Evolutionary conservation across 1,140 invertebrate species (phyloP).

Genomic region (Leptonema lineaticorne): DNA sequence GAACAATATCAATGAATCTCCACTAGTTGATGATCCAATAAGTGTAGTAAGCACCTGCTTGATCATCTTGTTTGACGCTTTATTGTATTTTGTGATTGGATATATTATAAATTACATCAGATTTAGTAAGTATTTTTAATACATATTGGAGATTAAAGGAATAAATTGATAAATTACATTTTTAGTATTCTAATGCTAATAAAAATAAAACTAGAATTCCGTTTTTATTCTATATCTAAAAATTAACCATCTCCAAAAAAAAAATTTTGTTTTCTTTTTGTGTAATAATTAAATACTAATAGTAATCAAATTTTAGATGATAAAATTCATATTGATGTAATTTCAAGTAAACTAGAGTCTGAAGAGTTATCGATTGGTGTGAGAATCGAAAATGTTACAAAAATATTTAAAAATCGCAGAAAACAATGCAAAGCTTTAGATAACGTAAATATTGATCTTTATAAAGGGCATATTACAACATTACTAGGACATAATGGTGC

Average conservation of each 20-base stretch:
- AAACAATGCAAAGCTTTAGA: conserved; percentile 60
- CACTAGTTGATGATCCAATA: conserved; percentile 53
- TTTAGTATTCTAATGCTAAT: too few species aligned
- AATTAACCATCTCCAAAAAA: too few species aligned
- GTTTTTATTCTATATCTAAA: too few species aligned
- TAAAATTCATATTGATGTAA: conserved; percentile 15
- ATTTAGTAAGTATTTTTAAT: conserved; percentile 33
- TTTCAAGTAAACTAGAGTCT: background rate
- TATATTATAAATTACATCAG: conserved; percentile 42
- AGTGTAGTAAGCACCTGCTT: conserved; percentile 51
- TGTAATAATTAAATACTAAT: background rate
- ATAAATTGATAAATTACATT: too few species aligned
- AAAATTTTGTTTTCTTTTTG: too few species aligned
- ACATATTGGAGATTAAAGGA: too few species aligned
- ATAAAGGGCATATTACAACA: conserved; percentile 66
- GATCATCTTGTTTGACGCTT: conserved; percentile 54
- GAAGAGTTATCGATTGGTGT: conserved; percentile 51
- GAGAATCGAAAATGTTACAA: conserved; percentile 52
- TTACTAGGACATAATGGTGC: conserved; percentile 86
- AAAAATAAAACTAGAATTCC: too few species aligned
- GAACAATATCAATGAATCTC: conserved; percentile 53
- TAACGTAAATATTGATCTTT: conserved; percentile 70
- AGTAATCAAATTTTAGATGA: conserved; percentile 4
- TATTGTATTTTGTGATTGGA: conserved; percentile 55
- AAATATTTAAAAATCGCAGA: conserved; percentile 48